These are phyloP conservation scores for Seira sanloemensis DNA, from an alignment of 2,888 invertebrate genomes.

Conservation along the genomic window DNA sequence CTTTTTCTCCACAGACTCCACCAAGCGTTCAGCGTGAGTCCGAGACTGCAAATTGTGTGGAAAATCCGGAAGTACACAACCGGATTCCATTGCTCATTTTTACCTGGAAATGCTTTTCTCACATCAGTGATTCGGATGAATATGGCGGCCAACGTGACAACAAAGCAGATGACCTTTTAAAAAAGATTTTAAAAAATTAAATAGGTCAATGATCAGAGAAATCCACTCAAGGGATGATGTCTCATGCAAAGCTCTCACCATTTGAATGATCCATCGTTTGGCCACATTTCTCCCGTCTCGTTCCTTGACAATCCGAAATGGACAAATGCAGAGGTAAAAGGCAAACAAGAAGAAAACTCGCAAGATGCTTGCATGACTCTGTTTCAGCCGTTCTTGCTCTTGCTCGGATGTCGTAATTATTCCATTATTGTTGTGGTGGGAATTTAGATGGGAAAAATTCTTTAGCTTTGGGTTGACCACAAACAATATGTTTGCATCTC, in stretches of 20 bases:
- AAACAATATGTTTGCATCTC: slow-evolving; percentile 34
- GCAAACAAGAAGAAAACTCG: slow-evolving; percentile 35
- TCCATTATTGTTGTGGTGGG: not conserved
- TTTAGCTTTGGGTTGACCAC: slow-evolving; percentile 36
- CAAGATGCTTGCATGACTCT: slow-evolving; percentile 30
- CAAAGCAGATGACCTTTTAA: slow-evolving; percentile 15
- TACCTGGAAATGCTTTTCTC: slow-evolving; percentile 28
- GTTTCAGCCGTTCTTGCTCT: not conserved
- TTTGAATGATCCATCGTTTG: slow-evolving; percentile 36
- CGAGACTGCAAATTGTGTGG: slow-evolving; percentile 39
- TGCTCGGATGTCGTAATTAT: no score
- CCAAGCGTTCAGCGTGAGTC: slow-evolving; percentile 35
- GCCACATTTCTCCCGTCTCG: slow-evolving; percentile 26
- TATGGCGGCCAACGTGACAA: slow-evolving; percentile 17
- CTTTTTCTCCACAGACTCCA: slow-evolving; percentile 47
- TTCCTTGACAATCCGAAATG: slow-evolving; percentile 31
- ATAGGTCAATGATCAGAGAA: no score
- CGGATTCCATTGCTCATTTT: slow-evolving; percentile 42
- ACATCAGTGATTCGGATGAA: slow-evolving; percentile 44
- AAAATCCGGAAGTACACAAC: slow-evolving; percentile 46
- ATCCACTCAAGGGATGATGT: no score
- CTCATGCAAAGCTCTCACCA: no score
- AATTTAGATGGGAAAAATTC: slow-evolving; percentile 13
- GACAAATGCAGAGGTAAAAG: slow-evolving; percentile 34
- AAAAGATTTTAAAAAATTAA: no score